Evolutionary conservation across 2,113 vertebrate genomes (phyloP).

Genomic region (Potamarius usumacintae): DNA sequence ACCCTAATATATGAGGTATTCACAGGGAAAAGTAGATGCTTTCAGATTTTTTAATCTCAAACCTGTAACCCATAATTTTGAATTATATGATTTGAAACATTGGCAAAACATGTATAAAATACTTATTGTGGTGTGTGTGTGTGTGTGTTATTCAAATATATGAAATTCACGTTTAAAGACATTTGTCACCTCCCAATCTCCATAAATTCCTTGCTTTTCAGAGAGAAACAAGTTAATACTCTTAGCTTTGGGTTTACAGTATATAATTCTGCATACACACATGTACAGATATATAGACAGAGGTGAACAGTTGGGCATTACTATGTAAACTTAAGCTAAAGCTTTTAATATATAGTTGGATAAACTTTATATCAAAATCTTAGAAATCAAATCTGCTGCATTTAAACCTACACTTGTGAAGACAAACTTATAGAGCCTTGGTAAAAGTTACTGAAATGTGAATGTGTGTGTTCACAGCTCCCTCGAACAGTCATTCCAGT

Average conservation of each 20-base stretch:
- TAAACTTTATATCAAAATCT: neutral
- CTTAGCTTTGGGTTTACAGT: neutral
- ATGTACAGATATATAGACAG: neutral
- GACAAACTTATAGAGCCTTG: neutral
- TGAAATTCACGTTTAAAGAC: neutral
- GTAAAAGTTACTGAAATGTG: neutral
- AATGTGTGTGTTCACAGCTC: neutral
- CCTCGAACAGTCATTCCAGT: neutral
- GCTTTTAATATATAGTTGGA: conserved; percentile 6
- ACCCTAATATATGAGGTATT: too few species aligned
- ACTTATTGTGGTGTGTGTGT: too few species aligned
- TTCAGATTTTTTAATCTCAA: neutral
- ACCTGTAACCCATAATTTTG: neutral
- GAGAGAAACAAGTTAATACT: neutral
- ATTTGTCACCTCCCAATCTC: neutral
- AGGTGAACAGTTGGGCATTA: neutral
- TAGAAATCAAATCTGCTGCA: neutral
- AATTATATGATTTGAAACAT: too few species aligned
- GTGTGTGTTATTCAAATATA: neutral
- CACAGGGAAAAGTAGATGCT: neutral
- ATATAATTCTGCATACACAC: neutral
- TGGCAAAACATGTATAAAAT: too few species aligned
- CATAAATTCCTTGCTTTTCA: neutral
- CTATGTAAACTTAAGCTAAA: neutral
- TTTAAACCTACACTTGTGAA: neutral